phyloP scores from a whole-genome alignment of 1,140 invertebrate genomes.

The Musca domestica region DNA sequence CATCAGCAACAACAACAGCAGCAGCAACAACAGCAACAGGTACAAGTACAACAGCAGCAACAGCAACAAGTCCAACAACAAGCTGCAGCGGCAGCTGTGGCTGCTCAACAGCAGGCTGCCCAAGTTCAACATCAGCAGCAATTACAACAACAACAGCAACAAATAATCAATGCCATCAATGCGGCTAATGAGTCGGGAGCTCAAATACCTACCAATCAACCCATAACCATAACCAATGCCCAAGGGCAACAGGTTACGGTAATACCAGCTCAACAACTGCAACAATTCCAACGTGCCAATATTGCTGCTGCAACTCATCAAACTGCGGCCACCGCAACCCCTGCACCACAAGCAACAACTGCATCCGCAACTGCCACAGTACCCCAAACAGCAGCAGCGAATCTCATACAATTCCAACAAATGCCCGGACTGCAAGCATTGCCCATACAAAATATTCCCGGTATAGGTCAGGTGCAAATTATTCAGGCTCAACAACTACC shows the following conservation, averaged over 20 bases:
- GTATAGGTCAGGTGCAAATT: slow-evolving; percentile 74
- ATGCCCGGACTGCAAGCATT: slow-evolving; percentile 59
- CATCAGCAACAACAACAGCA: slow-evolving; percentile 38
- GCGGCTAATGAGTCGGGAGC: slow-evolving; percentile 41
- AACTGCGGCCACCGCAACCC: slow-evolving; percentile 10
- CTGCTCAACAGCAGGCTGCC: slow-evolving; percentile 34
- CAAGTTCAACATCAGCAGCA: slow-evolving; percentile 45
- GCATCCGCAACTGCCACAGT: neutral
- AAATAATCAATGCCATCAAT: slow-evolving; percentile 45
- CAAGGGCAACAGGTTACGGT: slow-evolving; percentile 72
- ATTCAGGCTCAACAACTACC: slow-evolving; percentile 50
- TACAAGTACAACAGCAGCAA: slow-evolving; percentile 41
- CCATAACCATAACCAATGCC: slow-evolving; percentile 64
- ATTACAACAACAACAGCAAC: slow-evolving; percentile 46
- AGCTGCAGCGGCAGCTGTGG: neutral
- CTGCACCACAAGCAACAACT: slow-evolving; percentile 3
- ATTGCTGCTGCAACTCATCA: slow-evolving; percentile 28
- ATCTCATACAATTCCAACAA: slow-evolving; percentile 48
- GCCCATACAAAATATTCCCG: slow-evolving; percentile 70
- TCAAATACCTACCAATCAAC: slow-evolving; percentile 57
- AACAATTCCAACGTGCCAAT: slow-evolving; percentile 31
- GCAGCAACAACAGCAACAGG: slow-evolving; percentile 38
- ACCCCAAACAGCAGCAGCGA: slow-evolving; percentile 14
- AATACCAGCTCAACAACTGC: slow-evolving; percentile 64
- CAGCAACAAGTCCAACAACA: slow-evolving; percentile 29